Conservation (phyloP, 1,140 invertebrate species). For the Drosophila orosa region DNA sequence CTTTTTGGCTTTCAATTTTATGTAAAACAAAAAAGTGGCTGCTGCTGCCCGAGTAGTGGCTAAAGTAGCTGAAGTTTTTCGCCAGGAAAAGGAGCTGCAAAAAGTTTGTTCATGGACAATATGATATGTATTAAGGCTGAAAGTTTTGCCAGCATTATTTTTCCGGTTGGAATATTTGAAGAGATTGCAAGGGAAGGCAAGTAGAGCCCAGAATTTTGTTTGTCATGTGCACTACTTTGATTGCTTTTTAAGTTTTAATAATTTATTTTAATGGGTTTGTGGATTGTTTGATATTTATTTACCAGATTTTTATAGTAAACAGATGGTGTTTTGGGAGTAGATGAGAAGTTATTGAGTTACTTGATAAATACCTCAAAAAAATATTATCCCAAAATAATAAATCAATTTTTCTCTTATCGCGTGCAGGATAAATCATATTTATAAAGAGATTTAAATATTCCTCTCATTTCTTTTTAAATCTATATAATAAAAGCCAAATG, state of each 20-base stretch:
- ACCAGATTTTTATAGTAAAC: neutral
- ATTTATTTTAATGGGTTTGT: constrained; percentile 2
- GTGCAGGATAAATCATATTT: too few species aligned
- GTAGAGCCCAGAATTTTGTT: constrained; percentile 6
- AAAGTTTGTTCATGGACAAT: constrained; percentile 33
- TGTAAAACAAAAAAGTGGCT: constrained; percentile 33
- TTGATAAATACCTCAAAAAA: neutral
- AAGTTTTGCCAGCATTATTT: constrained; percentile 41
- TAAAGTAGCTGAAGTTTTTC: constrained; percentile 20
- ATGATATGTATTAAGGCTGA: constrained; percentile 47
- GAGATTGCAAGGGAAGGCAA: constrained; percentile 5
- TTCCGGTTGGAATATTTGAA: constrained; percentile 34
- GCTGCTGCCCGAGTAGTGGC: constrained; percentile 13
- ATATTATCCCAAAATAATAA: too few species aligned
- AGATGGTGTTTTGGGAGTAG: neutral
- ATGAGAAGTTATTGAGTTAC: neutral
- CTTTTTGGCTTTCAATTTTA: constrained; percentile 36
- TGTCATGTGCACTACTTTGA: constrained; percentile 18
- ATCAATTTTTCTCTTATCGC: too few species aligned
- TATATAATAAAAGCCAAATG: neutral
- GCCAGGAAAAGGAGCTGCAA: constrained; percentile 1
- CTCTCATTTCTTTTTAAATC: too few species aligned
- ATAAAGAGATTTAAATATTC: too few species aligned
- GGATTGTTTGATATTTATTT: too few species aligned
- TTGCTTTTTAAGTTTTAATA: constrained; percentile 11